Base-by-base conservation (phyloP, 2,797 vertebrate genomes). In the Falco cherrug region DNA sequence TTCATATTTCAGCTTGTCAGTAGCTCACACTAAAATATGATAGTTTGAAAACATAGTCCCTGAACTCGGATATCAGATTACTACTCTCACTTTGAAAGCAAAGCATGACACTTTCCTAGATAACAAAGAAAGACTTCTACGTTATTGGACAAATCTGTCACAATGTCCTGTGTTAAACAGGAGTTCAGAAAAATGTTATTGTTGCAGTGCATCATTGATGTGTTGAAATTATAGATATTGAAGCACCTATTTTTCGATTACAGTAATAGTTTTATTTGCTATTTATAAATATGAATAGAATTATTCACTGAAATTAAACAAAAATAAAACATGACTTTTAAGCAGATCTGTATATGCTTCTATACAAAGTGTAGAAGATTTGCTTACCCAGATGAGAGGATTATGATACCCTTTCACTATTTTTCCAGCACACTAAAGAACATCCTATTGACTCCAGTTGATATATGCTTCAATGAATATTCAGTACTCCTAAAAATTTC, bases 51-150 rank as follows among this genome's bases (percentile, higher is more conserved):
- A 95, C 53, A 19, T 22, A 91, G 71, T 74, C 33, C 51, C 68
- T 95, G 88, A 86, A 59, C 74, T 67, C 68, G 83, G 24, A 45
- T 90, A 91, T 83, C 74, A 91, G 81, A 90, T 95, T 93, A 84
- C 90, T 91, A 61, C 59, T 87, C 88, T 70, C 54, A 82, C 54
- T 78, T 45, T 74, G 61, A 93, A 96, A 94, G 77, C 21, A 68
- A 82, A 94, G 78, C 37, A 89, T 74, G 65, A 50, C 59, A 59
- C 89, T 92, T 96, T 85, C 71, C 28, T 87, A 91, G 82, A 90
- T 93, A 92, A 91, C 25, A 81, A 45, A 84, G 17, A 17, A 85
- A 88, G 43, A 57, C 16, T 39, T 51, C 70, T 85, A 48, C 37
- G 31, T 70, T 92, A 83, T 76, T 89, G 74, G 67, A 83, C 24